Evolutionary conservation across 1,140 invertebrate species (phyloP).

Genomic region (Hirudo medicinalis): DNA sequence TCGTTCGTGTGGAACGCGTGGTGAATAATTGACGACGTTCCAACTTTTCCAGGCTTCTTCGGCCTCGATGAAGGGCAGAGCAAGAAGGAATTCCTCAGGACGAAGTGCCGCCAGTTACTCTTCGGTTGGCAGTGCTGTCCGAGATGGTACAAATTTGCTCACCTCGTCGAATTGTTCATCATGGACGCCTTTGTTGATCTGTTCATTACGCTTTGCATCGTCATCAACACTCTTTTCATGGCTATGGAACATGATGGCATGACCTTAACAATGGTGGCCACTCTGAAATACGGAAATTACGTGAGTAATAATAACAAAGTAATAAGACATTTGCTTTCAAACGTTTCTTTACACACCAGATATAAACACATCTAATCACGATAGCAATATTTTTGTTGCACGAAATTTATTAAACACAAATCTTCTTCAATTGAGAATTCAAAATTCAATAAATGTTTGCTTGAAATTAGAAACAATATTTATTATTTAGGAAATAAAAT

Average conservation of each 20-base stretch:
- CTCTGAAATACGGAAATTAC: conserved; percentile 79
- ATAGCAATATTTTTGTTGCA: no score
- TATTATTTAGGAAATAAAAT: no score
- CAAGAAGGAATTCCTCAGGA: conserved; percentile 11
- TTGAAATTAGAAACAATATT: no score
- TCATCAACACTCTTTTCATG: conserved; percentile 95
- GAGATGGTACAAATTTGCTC: conserved; percentile 11
- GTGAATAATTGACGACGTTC: not conserved
- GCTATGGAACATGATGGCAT: conserved; percentile 53
- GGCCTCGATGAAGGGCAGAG: conserved; percentile 24
- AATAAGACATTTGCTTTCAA: no score
- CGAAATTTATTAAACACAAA: no score
- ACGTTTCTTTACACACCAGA: no score
- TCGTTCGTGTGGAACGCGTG: not conserved
- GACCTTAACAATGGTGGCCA: conserved; percentile 47
- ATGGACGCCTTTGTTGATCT: conserved; percentile 75
- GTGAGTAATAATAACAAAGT: conserved; percentile 46
- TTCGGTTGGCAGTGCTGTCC: conserved; percentile 14
- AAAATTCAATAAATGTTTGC: no score
- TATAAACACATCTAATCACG: no score
- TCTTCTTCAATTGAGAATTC: no score
- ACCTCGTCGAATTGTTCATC: conserved; percentile 12
- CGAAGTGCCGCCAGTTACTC: conserved; percentile 7
- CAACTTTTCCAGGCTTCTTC: conserved; percentile 26
- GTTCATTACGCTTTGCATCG: conserved; percentile 93